Evolutionary conservation across 2,113 vertebrate genomes (phyloP).

Genomic region (Nothobranchius furzeri): DNA sequence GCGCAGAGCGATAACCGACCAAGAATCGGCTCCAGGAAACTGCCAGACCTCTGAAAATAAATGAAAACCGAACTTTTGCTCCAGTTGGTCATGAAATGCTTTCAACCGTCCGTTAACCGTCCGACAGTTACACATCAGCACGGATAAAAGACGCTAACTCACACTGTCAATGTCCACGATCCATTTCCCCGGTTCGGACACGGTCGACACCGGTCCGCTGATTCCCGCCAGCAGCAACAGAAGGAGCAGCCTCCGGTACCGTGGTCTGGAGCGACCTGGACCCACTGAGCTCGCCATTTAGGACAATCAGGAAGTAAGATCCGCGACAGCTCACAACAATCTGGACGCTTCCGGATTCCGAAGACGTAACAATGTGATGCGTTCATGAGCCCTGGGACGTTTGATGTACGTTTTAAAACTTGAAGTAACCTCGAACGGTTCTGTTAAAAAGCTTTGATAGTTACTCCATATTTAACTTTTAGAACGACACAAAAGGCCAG

Average conservation of each 20-base stretch:
- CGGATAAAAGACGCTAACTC: slow-evolving; percentile 49
- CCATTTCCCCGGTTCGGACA: slow-evolving; percentile 79
- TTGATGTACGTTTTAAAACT: neutral
- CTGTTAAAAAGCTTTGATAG: no score
- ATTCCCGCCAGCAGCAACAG: slow-evolving; percentile 30
- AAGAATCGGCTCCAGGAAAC: no score
- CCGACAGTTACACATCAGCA: neutral
- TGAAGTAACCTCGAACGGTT: neutral
- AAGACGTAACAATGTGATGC: slow-evolving; percentile 6
- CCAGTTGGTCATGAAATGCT: no score
- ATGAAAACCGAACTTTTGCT: neutral
- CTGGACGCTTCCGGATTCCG: slow-evolving; percentile 42
- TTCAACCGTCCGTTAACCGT: neutral
- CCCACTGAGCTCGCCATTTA: slow-evolving; percentile 54
- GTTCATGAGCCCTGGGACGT: slow-evolving; percentile 5
- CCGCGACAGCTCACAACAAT: slow-evolving; percentile 48
- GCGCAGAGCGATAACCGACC: no score
- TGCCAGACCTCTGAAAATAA: no score
- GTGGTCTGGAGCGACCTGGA: neutral
- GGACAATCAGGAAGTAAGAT: slow-evolving; percentile 1
- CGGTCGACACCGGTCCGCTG: slow-evolving; percentile 25
- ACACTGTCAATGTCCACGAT: slow-evolving; percentile 57
- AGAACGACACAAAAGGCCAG: no score
- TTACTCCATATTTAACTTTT: no score
- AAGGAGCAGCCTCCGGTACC: slow-evolving; percentile 18